Conservation (phyloP, 2,113 vertebrate genomes). For the Pogonocichla stellata region DNA sequence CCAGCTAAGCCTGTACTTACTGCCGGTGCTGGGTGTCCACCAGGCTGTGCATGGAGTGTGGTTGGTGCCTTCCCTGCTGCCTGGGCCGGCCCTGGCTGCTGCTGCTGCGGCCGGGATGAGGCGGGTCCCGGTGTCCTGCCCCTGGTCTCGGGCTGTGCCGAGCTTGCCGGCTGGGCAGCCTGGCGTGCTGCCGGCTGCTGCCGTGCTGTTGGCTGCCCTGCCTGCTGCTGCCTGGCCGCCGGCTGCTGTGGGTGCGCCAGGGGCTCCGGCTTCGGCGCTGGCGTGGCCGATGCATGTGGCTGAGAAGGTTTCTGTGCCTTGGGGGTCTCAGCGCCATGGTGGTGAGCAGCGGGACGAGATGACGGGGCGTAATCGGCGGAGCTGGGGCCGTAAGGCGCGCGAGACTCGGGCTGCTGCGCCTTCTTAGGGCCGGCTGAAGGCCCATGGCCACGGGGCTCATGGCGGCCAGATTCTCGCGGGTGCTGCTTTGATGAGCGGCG, state of each 20-base stretch:
- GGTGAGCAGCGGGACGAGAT: conserved; percentile 78
- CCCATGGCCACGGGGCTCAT: conserved; percentile 79
- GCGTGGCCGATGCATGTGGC: conserved; percentile 65
- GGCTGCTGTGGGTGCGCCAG: conserved; percentile 68
- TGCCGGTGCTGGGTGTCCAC: conserved; percentile 63
- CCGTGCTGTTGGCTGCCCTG: conserved; percentile 43
- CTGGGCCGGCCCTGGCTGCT: conserved; percentile 52
- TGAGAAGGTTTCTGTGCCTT: conserved; percentile 83
- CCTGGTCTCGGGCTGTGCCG: neutral
- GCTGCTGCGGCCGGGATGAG: conserved; percentile 61
- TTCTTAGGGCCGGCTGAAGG: conserved; percentile 82
- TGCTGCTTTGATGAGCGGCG: conserved; percentile 88
- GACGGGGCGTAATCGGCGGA: conserved; percentile 80
- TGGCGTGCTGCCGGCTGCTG: conserved; percentile 73
- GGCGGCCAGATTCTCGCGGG: conserved; percentile 82
- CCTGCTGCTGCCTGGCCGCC: conserved; percentile 57
- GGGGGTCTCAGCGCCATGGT: conserved; percentile 80
- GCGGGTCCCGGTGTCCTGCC: conserved; percentile 54
- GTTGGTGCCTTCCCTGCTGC: conserved; percentile 40
- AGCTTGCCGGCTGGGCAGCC: neutral
- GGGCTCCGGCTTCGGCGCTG: conserved; percentile 75
- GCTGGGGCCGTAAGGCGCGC: conserved; percentile 74
- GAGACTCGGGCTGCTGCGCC: conserved; percentile 74
- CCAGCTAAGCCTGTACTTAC: conserved; percentile 67
- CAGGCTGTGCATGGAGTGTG: conserved; percentile 64